A percentile compares a stretch with the other conserved stretches of the same genome.
phyloP scores from a whole-genome alignment of 1,140 invertebrate species.

The Apis dorsata region DNA sequence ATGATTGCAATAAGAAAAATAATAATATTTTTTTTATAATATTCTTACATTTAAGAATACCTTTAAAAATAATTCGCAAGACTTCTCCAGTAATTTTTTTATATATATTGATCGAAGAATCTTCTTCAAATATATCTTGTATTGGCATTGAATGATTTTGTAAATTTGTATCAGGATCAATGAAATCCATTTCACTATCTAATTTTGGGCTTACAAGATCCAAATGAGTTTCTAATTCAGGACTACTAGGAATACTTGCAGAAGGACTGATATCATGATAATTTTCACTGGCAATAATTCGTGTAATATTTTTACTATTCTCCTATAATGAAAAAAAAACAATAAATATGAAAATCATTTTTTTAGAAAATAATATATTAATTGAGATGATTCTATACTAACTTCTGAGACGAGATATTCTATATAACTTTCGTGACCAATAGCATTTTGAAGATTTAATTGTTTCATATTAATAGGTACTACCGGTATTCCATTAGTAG shows the following conservation, averaged over 20 bases:
- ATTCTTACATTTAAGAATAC: slow-evolving; percentile 55
- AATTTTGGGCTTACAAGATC: slow-evolving; percentile 50
- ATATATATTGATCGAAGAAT: slow-evolving; percentile 81
- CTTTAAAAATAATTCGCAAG: slow-evolving; percentile 82
- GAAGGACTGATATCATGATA: slow-evolving; percentile 69
- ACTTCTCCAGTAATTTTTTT: slow-evolving; percentile 83
- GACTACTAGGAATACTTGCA: slow-evolving; percentile 68
- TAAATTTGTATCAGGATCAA: slow-evolving; percentile 30
- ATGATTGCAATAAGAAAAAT: slow-evolving; percentile 46
- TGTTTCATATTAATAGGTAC: slow-evolving; percentile 70
- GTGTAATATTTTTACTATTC: slow-evolving; percentile 56
- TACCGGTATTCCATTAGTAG: slow-evolving; percentile 71
- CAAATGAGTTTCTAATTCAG: slow-evolving; percentile 64
- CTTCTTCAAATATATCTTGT: slow-evolving; percentile 69
- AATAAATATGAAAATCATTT: background rate
- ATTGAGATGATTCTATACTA: slow-evolving; percentile 16
- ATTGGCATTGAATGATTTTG: slow-evolving; percentile 44
- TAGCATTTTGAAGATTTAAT: slow-evolving; percentile 71
- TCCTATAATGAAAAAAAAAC: slow-evolving; percentile 48
- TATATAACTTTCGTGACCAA: slow-evolving; percentile 73
- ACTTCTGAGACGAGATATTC: slow-evolving; percentile 71
- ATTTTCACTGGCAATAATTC: slow-evolving; percentile 66
- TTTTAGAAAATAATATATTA: slow-evolving; percentile 16
- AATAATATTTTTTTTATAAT: background rate
- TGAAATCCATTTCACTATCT: slow-evolving; percentile 55